Percentiles rank a stretch among this genome's conserved stretches.
These are phyloP conservation scores for Andrena haemorrhoa DNA, from an alignment of 2,888 invertebrate species.

Conservation along the genomic window DNA sequence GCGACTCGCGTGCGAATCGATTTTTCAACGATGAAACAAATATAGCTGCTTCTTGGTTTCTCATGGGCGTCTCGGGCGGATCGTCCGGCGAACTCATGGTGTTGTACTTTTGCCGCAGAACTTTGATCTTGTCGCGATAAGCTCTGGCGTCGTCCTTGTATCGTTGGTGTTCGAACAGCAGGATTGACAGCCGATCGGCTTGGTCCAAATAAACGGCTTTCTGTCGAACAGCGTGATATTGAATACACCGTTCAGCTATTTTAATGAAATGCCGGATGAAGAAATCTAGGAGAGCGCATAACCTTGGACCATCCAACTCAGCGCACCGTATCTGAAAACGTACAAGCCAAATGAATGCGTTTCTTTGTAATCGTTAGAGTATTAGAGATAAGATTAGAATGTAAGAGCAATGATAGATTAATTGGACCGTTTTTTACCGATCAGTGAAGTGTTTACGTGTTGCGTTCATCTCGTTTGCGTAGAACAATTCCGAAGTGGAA, in stretches of 20 bases:
- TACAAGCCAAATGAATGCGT: conserved; percentile 6
- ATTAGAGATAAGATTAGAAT: conserved; percentile 66
- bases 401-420: neutral
- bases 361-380: conserved; percentile 23
- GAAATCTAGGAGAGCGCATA: conserved; percentile 89
- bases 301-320: conserved; percentile 87
- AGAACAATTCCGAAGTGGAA: neutral
- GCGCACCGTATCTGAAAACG: conserved; percentile 81
- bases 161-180: conserved; percentile 87
- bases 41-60: conserved; percentile 75
- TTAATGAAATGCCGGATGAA: conserved; percentile 91
- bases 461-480: neutral
- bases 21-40: conserved; percentile 71
- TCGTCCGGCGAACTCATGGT: conserved; percentile 35
- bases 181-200: conserved; percentile 88
- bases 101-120: conserved; percentile 56
- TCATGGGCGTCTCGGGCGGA: conserved; percentile 77
- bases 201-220: conserved; percentile 90
- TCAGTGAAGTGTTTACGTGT: neutral
- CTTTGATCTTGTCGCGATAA: conserved; percentile 86
- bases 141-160: conserved; percentile 86
- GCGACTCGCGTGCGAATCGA: conserved; percentile 59
- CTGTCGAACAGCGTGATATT: conserved; percentile 87
- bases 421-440: neutral
- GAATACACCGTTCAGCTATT: conserved; percentile 89